Conservation (phyloP, 2,797 vertebrate genomes). For the Micromesistius poutassou region DNA sequence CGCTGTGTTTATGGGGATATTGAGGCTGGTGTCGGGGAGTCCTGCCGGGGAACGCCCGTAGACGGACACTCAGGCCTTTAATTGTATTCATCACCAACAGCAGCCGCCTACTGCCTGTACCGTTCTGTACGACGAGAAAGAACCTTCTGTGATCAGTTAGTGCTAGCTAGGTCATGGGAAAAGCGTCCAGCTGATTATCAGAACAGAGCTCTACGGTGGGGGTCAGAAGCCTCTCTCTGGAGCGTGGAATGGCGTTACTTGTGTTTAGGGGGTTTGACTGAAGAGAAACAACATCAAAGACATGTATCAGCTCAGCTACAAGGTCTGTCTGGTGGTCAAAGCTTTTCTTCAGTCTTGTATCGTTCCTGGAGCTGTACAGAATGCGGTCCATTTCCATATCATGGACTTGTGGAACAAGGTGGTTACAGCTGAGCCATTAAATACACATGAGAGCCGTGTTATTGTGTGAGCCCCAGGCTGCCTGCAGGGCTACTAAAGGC, state of each 20-base stretch:
- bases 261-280: conserved; percentile 16
- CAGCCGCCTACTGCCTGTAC: conserved; percentile 77
- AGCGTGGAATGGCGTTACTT: conserved; percentile 4
- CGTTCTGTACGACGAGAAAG: conserved; percentile 27
- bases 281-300: conserved; percentile 3
- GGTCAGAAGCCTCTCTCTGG: conserved; percentile 7
- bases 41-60: conserved; percentile 87
- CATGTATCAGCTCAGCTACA: background rate
- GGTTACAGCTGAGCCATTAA: background rate
- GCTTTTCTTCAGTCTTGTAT: background rate
- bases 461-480: background rate
- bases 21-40: conserved; percentile 76
- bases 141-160: conserved; percentile 35
- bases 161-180: conserved; percentile 13
- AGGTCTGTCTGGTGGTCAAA: background rate
- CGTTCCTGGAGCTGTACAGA: background rate
- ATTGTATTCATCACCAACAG: conserved; percentile 54
- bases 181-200: conserved; percentile 1
- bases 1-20: conserved; percentile 78
- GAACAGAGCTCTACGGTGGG: background rate
- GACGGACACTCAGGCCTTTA: conserved; percentile 86
- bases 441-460: background rate
- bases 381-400: background rate
- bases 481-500: background rate
- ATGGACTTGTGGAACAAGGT: background rate